Base-by-base conservation (phyloP, 2,888 invertebrate genomes). In the Amphiduros pacificus region DNA sequence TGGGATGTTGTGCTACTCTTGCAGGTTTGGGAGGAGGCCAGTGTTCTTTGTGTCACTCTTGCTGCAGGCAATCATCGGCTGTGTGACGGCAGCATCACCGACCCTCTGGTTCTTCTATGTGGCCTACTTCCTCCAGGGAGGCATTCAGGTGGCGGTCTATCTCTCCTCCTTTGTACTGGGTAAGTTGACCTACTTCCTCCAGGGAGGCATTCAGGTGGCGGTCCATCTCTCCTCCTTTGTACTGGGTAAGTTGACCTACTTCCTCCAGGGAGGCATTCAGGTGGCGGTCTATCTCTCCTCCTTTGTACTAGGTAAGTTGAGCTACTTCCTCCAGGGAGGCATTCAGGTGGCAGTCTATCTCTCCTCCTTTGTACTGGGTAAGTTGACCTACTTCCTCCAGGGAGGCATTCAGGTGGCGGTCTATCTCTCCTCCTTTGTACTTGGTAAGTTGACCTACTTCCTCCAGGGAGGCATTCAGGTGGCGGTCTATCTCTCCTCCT, bases 121-220 rank as follows among this genome's bases (percentile, higher is more conserved):
- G 14, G 26, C 53, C 52, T 59, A 59, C 52, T 59, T 59, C 52
- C 17, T 59, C 52, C 59, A 59, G 29, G 59, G 59, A 5, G 44
- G 24, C 1, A 36, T 52, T 2, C 59, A 59, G 53, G 59, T 59
- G 28, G 36, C 59, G 2, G 59, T 59, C 29, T 59, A 53, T 36
- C 59, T 59, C 14, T 41, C 52, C n/a, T 51, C 40, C 2, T 59
- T 41, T 41, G 53, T 59, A 4, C 28, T 59, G 11, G 59, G 59
- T 53, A 53, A 53, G 41, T 9, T 3, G 22, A 44, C 5, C 56
- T 56, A 56, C 56, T 56, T 56, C 56, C 20, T 56, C 48, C 56
- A 56, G 31, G 56, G 56, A 1, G 31, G 14, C 1, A 29, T 56
- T 2, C 56, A 56, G 49, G 56, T 56, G n/a, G 24, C 56, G 1